These are phyloP conservation scores for Hormaphis cornu DNA, from an alignment of 1,140 invertebrate species.

Conservation along the genomic window DNA sequence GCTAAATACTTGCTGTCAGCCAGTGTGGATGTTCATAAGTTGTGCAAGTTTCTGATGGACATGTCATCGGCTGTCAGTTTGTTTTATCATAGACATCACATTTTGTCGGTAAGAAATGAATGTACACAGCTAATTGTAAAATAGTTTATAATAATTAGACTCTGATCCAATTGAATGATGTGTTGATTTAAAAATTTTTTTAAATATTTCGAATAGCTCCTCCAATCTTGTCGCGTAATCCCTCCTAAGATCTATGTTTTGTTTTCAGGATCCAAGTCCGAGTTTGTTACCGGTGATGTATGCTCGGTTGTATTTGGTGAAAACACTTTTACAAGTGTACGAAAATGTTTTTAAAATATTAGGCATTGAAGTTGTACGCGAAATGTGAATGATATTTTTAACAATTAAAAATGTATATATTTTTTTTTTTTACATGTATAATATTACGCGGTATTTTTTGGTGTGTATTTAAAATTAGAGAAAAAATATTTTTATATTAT, in stretches of 20 bases:
- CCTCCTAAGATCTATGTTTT: too few species aligned
- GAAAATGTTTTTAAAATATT: conserved; percentile 8
- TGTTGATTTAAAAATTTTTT: too few species aligned
- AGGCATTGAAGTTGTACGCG: background rate
- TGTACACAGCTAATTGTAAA: background rate
- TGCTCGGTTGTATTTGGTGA: conserved; percentile 10
- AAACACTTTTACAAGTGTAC: background rate
- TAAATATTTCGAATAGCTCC: too few species aligned
- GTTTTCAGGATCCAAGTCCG: background rate
- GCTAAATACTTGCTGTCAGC: background rate
- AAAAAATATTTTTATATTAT: too few species aligned
- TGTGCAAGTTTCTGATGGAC: conserved; percentile 8
- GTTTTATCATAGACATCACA: conserved; percentile 8
- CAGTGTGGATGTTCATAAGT: background rate
- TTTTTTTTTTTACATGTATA: too few species aligned
- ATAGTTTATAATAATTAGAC: too few species aligned
- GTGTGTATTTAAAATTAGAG: too few species aligned
- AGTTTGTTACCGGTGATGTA: conserved; percentile 4
- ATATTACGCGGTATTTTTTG: too few species aligned
- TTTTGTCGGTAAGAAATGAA: background rate
- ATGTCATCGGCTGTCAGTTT: conserved; percentile 12
- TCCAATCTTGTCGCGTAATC: too few species aligned
- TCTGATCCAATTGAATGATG: too few species aligned
- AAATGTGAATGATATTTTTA: conserved; percentile 32
- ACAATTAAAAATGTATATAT: too few species aligned